Evolutionary conservation across 2,888 invertebrate genomes (phyloP), one percentile per base, ranked within the genome.

Genomic region (Ferdinandea cuprea): DNA sequence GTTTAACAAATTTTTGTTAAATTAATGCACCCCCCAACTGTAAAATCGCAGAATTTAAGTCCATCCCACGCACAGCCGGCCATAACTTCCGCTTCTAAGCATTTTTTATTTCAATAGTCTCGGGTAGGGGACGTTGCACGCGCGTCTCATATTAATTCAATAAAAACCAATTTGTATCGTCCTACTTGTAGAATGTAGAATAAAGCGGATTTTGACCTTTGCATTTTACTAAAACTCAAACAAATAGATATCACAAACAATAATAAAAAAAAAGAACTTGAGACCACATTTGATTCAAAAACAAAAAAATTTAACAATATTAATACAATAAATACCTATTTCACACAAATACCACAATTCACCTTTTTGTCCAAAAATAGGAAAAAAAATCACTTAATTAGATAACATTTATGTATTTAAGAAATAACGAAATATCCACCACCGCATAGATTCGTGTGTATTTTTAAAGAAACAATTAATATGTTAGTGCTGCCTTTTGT

Each of bases 371-470:
- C 30, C 37, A 68, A 59, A 58, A 11, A 19, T 68, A n/a, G n/a
- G n/a, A n/a, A n/a, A n/a, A n/a, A 77, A 69, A 66, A 72, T 54
- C 71, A 77, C 77, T 77, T 72, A 77, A 77, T 71, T 81, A 71
- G 77, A 72, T 81, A 76, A 65, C 76, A 80, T 80, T 44, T 54
- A 65, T 48, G 46, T 19, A 19, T 11, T 17, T 9, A 19, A 17
- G 19, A 17, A 17, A 2, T 3, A 19, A 48, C 61, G 44, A 46
- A 28, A 46, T 40, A 17, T 28, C 83, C 83, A 68, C 61, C 81
- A 83, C 81, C 83, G 44, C n/a, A 30, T 19, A 66, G 48, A 69
- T n/a, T n/a, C n/a, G n/a, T n/a, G n/a, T 28, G 9, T 4, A 5
- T 52, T 15, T 48, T 21, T 59, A 30, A 30, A 40, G n/a, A 46